Conservation (phyloP, 2,888 invertebrate species). For the Chirona hameri region DNA sequence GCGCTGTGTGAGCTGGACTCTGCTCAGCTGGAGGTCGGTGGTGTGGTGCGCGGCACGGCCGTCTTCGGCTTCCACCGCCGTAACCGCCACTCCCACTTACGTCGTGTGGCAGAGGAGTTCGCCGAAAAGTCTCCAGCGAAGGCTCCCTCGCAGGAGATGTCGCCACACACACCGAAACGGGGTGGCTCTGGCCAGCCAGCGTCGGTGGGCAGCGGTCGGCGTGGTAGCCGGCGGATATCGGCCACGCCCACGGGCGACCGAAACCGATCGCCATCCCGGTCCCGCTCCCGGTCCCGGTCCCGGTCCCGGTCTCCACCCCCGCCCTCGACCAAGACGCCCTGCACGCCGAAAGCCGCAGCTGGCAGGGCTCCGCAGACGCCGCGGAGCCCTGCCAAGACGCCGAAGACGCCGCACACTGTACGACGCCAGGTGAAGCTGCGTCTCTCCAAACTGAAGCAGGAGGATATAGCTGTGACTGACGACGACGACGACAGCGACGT, state of each 20-base stretch:
- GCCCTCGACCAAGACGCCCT: background rate
- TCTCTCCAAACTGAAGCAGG: slow-evolving; percentile 12
- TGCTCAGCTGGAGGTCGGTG: slow-evolving; percentile 5
- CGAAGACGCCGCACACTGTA: slow-evolving; percentile 1
- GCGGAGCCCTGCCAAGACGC: too few species aligned
- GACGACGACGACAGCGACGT: background rate
- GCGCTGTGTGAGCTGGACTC: background rate
- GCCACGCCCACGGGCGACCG: background rate
- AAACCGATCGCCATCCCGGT: too few species aligned
- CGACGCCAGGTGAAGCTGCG: slow-evolving; percentile 11
- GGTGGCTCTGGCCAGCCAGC: background rate
- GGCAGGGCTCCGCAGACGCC: background rate
- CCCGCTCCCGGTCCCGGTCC: too few species aligned
- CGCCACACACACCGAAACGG: background rate
- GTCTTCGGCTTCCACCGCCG: slow-evolving; percentile 9
- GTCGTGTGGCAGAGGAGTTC: background rate
- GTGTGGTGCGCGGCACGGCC: background rate
- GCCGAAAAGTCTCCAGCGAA: background rate
- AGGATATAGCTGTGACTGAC: slow-evolving; percentile 9
- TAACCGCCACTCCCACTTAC: background rate
- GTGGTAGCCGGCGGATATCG: background rate
- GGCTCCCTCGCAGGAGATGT: background rate
- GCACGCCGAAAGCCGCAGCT: background rate
- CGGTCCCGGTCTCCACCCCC: too few species aligned
- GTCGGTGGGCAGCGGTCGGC: background rate